Base-by-base conservation (phyloP, 2,113 vertebrate genomes). In the Canis aureus region DNA sequence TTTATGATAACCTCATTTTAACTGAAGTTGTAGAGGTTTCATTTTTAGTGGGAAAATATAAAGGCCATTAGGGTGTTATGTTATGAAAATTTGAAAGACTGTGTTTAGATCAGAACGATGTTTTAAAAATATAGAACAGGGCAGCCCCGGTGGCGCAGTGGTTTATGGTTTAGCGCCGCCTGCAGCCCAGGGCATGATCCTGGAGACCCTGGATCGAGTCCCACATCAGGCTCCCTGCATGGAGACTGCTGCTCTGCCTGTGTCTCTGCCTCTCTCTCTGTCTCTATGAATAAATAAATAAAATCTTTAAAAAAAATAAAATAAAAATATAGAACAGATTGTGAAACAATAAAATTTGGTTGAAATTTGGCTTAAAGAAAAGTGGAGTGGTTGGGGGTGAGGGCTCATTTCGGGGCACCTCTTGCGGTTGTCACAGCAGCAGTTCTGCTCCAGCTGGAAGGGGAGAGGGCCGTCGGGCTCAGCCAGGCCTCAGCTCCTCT, bases 341-440 rank as follows among this genome's bases (percentile, higher is more conserved):
- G 0, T 67, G n/a, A 67, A 79, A 89, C 43, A 51, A 32, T 11
- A 55, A n/a, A 71, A 29, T 49, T 57, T 62, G 64, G 20, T 85
- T 62, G 11, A 38, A 62, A 8, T 17, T 9, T 49, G 79, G 17
- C 76, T 29, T 29, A 13, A 23, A 53, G 62, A 6, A 4, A 38
- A 55, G 25, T 13, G 6, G 85, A 25, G 7, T 9, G 12, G 12
- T 80, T 57, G 1, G 7, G 17, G 0, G 51, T 1, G 59, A 62
- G 7, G 32, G 15, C 3, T n/a, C 11, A 5, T n/a, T 20, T 59
- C 9, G 0, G 3, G 67, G 2, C 0, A 1, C 51, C 57, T 53
- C 6, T 0, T 5, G 4, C 6, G 13, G n/a, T 6, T 0, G 35
- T 3, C 35, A 0, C 11, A 0, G 8, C 5, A 5, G n/a, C 23